These are phyloP conservation scores for Cnemophilus loriae DNA, from an alignment of 2,113 vertebrate genomes.

Conservation along the genomic window DNA sequence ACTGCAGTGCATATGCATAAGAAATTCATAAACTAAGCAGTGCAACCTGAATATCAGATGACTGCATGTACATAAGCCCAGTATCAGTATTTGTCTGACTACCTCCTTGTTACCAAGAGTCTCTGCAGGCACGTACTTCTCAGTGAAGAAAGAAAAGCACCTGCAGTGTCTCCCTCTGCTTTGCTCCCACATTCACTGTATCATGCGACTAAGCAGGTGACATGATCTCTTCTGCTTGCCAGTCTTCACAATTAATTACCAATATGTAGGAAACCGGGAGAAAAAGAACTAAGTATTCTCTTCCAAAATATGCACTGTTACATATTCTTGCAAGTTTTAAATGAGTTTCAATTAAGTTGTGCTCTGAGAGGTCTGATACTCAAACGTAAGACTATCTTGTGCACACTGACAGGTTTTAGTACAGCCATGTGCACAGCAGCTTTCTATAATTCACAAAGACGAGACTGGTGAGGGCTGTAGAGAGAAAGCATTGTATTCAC, in stretches of 20 bases:
- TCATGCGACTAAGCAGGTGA: background rate
- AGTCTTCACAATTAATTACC: background rate
- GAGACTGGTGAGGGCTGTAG: background rate
- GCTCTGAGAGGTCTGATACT: background rate
- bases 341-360: background rate
- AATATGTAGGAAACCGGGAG: background rate
- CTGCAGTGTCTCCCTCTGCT: background rate
- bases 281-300: background rate
- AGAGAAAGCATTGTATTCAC: background rate
- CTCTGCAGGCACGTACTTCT: background rate
- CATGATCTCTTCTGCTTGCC: background rate
- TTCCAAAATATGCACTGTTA: background rate
- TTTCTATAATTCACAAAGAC: background rate
- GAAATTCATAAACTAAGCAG: background rate
- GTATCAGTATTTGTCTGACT: background rate
- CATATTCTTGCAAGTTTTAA: background rate
- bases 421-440: background rate
- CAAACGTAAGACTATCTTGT: background rate
- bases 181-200: background rate
- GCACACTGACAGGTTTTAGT: background rate
- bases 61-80: background rate
- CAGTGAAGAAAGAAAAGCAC: background rate
- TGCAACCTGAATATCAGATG: background rate
- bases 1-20: background rate
- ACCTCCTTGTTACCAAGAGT: background rate